Percentiles rank a stretch among this genome's conserved stretches.
Evolutionary conservation across 2,797 vertebrate species (phyloP).

Genomic region (Lagocephalus sceleratus): DNA sequence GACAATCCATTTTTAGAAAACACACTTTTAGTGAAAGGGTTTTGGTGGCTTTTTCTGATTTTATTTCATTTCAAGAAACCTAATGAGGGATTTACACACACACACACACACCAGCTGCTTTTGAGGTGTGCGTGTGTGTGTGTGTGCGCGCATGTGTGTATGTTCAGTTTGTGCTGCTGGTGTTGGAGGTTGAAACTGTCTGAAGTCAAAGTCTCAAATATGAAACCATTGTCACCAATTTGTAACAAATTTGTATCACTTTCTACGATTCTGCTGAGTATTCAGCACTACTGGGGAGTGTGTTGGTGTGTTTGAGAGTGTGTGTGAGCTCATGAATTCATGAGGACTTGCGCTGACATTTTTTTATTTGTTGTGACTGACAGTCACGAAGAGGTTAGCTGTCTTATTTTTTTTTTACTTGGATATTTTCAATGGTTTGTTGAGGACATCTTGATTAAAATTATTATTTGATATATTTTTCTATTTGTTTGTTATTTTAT

Average conservation of each 20-base stretch:
- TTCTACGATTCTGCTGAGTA: conserved; percentile 11
- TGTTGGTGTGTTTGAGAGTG: conserved; percentile 16
- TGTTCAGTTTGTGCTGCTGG: conserved; percentile 30
- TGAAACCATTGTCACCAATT: conserved; percentile 18
- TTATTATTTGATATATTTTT: neutral
- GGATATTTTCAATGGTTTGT: conserved; percentile 3
- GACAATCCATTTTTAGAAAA: neutral
- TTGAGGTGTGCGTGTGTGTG: conserved; percentile 27
- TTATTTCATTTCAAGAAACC: conserved; percentile 9
- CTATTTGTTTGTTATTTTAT: neutral
- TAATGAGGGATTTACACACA: conserved; percentile 11
- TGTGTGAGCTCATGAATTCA: conserved; percentile 28
- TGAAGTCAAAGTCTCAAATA: conserved; percentile 32
- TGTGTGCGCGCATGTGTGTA: conserved; percentile 23
- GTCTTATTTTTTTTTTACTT: conserved; percentile 13
- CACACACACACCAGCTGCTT: conserved; percentile 24
- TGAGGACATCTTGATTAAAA: neutral
- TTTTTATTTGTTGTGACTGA: conserved; percentile 7
- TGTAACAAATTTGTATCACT: neutral
- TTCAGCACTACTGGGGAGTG: conserved; percentile 16
- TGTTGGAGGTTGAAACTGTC: conserved; percentile 14
- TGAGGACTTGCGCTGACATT: conserved; percentile 17
- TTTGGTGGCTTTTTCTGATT: neutral
- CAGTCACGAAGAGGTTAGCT: conserved; percentile 8
- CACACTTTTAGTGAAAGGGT: neutral